Evolutionary conservation across 2,888 invertebrate genomes (phyloP).

Genomic region (Himalopsyche japonica): DNA sequence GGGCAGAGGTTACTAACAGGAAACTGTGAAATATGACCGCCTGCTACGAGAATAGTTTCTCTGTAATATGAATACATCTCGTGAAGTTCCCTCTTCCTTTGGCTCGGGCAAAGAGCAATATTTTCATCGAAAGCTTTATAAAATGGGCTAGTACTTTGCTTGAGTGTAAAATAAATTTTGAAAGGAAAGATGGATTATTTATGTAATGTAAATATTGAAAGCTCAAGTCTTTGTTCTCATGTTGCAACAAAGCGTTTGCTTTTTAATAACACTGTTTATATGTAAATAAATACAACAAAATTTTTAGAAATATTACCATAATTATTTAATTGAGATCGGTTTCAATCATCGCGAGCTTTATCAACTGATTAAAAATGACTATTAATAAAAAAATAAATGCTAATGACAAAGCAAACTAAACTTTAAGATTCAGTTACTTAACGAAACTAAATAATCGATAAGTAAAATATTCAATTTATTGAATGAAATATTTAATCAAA

Average conservation of each 20-base stretch:
- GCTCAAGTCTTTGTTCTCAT: neutral
- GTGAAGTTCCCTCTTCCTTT: neutral
- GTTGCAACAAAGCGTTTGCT: neutral
- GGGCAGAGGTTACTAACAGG: constrained; percentile 9
- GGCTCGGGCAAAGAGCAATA: neutral
- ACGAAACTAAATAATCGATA: no score
- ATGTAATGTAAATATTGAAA: neutral
- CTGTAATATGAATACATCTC: constrained; percentile 21
- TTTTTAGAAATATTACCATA: no score
- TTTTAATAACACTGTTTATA: neutral
- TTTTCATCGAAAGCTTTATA: neutral
- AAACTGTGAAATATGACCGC: constrained; percentile 31
- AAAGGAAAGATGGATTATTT: neutral
- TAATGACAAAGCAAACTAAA: no score
- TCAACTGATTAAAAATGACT: no score
- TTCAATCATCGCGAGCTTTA: no score
- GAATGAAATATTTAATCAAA: no score
- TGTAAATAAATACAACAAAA: neutral
- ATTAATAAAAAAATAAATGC: no score
- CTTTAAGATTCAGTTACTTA: no score
- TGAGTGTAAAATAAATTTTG: neutral
- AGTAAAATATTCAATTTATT: no score
- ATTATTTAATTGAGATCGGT: no score
- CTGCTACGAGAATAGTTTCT: constrained; percentile 10
- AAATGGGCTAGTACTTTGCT: neutral